phyloP scores from a whole-genome alignment of 1,140 invertebrate genomes.

The Myzus persicae region DNA sequence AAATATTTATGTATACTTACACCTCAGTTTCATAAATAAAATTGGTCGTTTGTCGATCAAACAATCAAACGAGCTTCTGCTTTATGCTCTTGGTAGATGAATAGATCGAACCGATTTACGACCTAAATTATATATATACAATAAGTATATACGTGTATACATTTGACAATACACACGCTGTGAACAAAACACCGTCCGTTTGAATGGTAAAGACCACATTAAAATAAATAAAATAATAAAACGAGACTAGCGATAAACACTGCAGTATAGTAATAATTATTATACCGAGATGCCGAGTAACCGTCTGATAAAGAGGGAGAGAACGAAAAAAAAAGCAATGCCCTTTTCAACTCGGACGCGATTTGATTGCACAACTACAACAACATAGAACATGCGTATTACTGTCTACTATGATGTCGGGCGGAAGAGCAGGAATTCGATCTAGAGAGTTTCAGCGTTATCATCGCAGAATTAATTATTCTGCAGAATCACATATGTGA shows the following conservation, averaged over 20 bases:
- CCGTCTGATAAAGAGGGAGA: not conserved
- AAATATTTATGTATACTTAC: not conserved
- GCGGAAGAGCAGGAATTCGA: conserved; percentile 9
- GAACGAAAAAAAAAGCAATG: not conserved
- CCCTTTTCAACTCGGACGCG: not conserved
- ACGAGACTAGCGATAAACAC: not conserved
- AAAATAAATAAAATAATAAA: not conserved
- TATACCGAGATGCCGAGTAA: not conserved
- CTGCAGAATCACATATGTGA: not conserved
- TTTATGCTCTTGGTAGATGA: not conserved
- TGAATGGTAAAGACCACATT: not conserved
- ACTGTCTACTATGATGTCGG: too few relatives aligned
- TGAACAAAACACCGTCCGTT: not conserved
- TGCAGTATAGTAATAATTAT: not conserved
- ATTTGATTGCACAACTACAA: not conserved
- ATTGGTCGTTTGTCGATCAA: not conserved
- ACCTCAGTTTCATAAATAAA: not conserved
- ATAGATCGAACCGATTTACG: not conserved
- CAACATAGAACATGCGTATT: not conserved
- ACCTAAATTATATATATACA: not conserved
- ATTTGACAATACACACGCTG: not conserved
- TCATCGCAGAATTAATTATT: not conserved
- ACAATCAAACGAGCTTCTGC: not conserved
- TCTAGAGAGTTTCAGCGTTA: not conserved
- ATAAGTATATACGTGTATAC: not conserved